Conservation (phyloP, 2,797 vertebrate species). For the Anguilla marmorata region DNA sequence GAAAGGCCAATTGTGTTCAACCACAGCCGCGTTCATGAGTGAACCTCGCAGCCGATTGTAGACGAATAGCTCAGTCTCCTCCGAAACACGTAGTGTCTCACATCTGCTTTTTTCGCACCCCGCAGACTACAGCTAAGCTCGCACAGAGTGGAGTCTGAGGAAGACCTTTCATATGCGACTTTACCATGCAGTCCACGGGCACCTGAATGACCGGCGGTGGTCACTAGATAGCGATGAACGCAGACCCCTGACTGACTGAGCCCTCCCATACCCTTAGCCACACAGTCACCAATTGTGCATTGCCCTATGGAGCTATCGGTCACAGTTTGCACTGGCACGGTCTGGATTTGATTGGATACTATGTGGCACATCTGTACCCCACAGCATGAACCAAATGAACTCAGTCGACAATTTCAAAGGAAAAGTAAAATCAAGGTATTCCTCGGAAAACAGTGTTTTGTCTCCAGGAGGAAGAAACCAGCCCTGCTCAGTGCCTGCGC, state of each 20-base stretch:
- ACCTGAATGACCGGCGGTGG: too few species aligned
- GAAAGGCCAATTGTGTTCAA: background rate
- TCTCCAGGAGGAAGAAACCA: constrained; percentile 15
- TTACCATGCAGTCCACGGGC: background rate
- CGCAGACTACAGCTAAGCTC: too few species aligned
- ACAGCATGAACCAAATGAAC: background rate
- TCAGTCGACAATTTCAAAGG: background rate
- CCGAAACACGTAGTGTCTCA: too few species aligned
- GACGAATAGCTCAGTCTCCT: too few species aligned
- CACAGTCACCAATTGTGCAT: too few species aligned
- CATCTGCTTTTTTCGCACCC: background rate
- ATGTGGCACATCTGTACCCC: background rate
- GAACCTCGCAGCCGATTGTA: too few species aligned
- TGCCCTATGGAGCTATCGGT: too few species aligned
- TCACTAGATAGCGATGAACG: too few species aligned
- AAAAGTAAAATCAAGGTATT: background rate
- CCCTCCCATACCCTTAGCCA: too few species aligned
- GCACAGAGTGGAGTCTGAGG: background rate
- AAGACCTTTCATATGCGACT: background rate
- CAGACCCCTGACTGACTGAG: too few species aligned
- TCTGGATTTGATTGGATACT: background rate
- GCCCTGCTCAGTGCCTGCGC: constrained; percentile 23
- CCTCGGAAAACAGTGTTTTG: background rate
- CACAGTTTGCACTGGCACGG: background rate
- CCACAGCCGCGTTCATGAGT: background rate